phyloP scores from a whole-genome alignment of 2,888 invertebrate genomes.

The Cotesia congregata region DNA sequence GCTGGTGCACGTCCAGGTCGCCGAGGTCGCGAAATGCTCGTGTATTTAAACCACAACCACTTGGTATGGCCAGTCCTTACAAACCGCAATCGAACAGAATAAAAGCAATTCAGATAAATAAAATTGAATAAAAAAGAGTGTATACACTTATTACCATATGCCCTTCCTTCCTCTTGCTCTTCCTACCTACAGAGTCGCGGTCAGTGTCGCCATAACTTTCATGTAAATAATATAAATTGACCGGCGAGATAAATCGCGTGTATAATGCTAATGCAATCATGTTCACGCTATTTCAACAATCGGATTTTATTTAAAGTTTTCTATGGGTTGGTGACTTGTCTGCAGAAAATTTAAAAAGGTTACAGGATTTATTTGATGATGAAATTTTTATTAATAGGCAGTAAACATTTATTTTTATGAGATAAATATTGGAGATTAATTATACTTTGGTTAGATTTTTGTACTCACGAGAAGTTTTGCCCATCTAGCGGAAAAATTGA shows the following conservation, averaged over 20 bases:
- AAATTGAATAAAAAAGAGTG: constrained; percentile 53
- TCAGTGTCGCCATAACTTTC: constrained; percentile 67
- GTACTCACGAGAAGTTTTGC: too few relatives aligned
- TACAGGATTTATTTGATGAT: too few relatives aligned
- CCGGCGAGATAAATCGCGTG: constrained; percentile 67
- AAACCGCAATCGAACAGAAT: constrained; percentile 39
- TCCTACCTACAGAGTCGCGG: constrained; percentile 53
- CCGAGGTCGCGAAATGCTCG: constrained; percentile 57
- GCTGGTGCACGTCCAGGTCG: constrained; percentile 52
- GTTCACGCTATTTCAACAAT: constrained; percentile 50
- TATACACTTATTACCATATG: constrained; percentile 64
- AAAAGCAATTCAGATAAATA: constrained; percentile 31
- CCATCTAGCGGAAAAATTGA: too few relatives aligned
- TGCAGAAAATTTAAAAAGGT: too few relatives aligned
- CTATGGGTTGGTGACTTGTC: too few relatives aligned
- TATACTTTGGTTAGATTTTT: too few relatives aligned
- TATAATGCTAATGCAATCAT: constrained; percentile 70
- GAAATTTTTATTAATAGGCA: too few relatives aligned
- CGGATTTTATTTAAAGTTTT: not conserved
- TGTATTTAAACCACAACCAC: constrained; percentile 42
- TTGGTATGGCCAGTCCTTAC: constrained; percentile 25
- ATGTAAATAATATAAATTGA: constrained; percentile 68
- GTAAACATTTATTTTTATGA: too few relatives aligned
- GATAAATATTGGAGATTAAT: too few relatives aligned
- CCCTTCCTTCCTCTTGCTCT: constrained; percentile 53